Percentiles rank a stretch among this genome's conserved stretches.
phyloP scores from a whole-genome alignment of 2,113 vertebrate species.

The Numida meleagris region DNA sequence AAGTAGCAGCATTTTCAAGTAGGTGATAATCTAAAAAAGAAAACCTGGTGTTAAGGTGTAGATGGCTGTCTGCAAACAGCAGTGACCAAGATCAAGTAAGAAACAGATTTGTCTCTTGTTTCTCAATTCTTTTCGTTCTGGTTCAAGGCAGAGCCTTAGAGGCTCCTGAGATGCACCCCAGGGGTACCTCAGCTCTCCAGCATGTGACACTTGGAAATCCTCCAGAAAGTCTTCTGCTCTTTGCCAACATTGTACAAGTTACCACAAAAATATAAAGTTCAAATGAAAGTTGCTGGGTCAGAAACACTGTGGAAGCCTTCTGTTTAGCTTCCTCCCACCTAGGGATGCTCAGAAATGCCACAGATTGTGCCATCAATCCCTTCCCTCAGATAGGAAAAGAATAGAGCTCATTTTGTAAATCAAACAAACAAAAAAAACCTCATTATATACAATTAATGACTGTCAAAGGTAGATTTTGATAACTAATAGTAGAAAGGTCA shows the following conservation, averaged over 20 bases:
- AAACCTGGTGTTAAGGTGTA: background rate
- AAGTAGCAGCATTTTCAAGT: background rate
- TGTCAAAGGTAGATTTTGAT: constrained; percentile 22
- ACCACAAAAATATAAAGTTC: background rate
- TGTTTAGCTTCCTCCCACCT: background rate
- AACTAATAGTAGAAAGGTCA: constrained; percentile 35
- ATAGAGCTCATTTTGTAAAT: background rate
- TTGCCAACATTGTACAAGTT: background rate
- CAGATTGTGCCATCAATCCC: background rate
- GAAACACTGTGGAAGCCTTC: background rate
- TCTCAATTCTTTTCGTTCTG: background rate
- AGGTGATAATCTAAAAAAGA: background rate
- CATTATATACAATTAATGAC: background rate
- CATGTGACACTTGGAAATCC: background rate
- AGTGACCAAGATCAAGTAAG: background rate
- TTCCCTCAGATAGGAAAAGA: background rate
- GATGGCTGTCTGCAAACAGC: background rate
- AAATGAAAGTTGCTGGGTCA: background rate
- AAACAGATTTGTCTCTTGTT: background rate
- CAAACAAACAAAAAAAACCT: background rate
- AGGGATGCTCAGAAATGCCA: background rate
- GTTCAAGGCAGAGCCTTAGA: background rate
- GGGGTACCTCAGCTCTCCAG: background rate
- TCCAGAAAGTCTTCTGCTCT: background rate
- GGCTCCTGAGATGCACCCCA: background rate